Evolutionary conservation across 2,113 vertebrate genomes (phyloP).

Genomic region (Globicephala melas): DNA sequence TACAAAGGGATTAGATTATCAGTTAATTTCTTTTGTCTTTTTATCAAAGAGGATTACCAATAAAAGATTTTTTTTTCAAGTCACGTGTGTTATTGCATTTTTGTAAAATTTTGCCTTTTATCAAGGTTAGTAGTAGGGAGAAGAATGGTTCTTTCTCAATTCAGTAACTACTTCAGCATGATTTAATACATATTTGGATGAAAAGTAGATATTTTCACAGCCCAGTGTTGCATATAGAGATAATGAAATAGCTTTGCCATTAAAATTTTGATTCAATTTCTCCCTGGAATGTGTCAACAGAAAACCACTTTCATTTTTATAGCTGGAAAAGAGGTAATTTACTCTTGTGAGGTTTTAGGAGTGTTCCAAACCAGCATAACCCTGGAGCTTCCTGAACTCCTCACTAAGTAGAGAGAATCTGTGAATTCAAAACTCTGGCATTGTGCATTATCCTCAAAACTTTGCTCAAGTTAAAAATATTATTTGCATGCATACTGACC

Average conservation of each 20-base stretch:
- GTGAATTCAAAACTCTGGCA: background rate
- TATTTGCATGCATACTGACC: background rate
- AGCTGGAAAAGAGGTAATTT: constrained; percentile 34
- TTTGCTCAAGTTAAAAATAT: background rate
- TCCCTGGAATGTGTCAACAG: constrained; percentile 34
- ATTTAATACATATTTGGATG: constrained; percentile 47
- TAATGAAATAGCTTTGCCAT: constrained; percentile 55
- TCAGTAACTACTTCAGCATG: background rate
- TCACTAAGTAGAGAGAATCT: background rate
- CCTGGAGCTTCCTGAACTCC: background rate
- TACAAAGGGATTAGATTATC: background rate
- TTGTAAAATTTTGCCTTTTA: background rate
- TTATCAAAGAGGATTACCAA: background rate
- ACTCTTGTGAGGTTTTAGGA: background rate
- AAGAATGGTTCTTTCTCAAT: background rate
- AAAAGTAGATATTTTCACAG: constrained; percentile 52
- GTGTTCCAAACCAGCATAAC: background rate
- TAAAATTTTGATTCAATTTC: constrained; percentile 57
- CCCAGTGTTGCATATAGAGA: constrained; percentile 8
- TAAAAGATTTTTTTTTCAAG: background rate
- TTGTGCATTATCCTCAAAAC: background rate
- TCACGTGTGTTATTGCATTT: background rate
- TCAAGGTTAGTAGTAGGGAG: background rate
- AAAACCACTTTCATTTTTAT: constrained; percentile 61
- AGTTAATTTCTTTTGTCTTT: background rate